Percentiles rank a stretch among this genome's conserved stretches.
Conservation (phyloP, 2,113 vertebrate species). For the Bungarus multicinctus region DNA sequence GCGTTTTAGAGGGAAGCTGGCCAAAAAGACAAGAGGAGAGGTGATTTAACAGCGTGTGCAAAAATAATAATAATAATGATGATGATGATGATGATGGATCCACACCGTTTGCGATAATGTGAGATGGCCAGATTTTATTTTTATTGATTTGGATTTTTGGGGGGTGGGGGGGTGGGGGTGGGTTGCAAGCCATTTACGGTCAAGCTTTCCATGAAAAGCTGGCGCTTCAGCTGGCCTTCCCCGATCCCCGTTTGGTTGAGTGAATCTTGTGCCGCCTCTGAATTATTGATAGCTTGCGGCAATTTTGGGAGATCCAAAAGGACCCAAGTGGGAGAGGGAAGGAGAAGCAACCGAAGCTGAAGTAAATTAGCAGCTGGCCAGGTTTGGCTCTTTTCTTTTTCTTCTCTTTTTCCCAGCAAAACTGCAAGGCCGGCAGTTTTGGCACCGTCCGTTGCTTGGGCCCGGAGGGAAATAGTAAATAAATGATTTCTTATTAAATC, state of each 20-base stretch:
- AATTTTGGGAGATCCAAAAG: not conserved
- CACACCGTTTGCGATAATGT: not conserved
- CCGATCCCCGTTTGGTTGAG: not conserved
- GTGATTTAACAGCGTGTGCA: slow-evolving; percentile 15
- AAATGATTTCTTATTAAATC: slow-evolving; percentile 25
- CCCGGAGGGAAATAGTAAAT: slow-evolving; percentile 9
- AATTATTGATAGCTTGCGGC: not conserved
- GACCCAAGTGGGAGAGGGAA: not conserved
- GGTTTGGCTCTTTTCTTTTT: not conserved
- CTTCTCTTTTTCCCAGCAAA: not conserved
- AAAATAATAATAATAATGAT: not conserved
- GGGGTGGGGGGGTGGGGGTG: too few relatives aligned
- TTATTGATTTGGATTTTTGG: not conserved
- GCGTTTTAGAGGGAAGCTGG: not conserved
- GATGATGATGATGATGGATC: not conserved
- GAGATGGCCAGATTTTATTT: not conserved
- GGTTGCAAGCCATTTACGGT: not conserved
- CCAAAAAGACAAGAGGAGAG: slow-evolving; percentile 12
- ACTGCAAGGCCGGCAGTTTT: not conserved
- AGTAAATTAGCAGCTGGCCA: not conserved
- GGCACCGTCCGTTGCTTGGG: not conserved
- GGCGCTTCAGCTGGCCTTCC: not conserved
- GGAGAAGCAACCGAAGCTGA: not conserved
- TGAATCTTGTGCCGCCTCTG: not conserved
- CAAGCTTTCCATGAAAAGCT: slow-evolving; percentile 8